Conservation (phyloP, 2,888 invertebrate genomes). For the Selenia dentaria region DNA sequence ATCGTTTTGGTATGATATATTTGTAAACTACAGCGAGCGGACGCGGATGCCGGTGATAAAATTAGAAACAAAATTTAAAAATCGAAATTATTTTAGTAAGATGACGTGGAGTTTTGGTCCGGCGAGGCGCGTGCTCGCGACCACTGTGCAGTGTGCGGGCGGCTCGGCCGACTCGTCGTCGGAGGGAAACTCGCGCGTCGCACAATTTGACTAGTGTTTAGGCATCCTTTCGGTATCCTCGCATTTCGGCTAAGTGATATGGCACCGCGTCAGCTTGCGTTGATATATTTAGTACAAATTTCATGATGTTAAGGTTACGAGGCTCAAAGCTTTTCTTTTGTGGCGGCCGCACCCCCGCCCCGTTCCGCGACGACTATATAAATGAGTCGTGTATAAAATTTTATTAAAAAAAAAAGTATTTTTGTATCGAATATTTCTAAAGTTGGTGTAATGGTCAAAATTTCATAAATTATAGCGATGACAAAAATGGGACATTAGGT, state of each 20-base stretch:
- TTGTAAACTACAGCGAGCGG: slow-evolving; percentile 80
- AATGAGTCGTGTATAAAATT: slow-evolving; percentile 83
- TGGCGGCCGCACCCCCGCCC: slow-evolving; percentile 64
- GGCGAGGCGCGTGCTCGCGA: slow-evolving; percentile 24
- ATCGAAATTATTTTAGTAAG: slow-evolving; percentile 77
- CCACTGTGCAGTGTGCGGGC: slow-evolving; percentile 40
- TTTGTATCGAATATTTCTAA: slow-evolving; percentile 86
- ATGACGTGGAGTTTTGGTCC: slow-evolving; percentile 47
- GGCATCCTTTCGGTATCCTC: slow-evolving; percentile 83
- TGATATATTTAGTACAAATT: slow-evolving; percentile 85
- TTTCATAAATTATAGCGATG: slow-evolving; percentile 84
- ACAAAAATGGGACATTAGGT: slow-evolving; percentile 79
- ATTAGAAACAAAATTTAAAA: slow-evolving; percentile 77
- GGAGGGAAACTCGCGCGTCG: slow-evolving; percentile 43
- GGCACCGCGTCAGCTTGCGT: slow-evolving; percentile 77
- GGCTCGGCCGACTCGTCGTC: slow-evolving; percentile 14
- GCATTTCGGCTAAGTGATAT: slow-evolving; percentile 83
- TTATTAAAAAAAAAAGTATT: slow-evolving; percentile 85
- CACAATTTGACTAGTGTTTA: slow-evolving; percentile 77
- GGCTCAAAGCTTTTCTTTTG: slow-evolving; percentile 84
- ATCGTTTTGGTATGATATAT: slow-evolving; percentile 73
- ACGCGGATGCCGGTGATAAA: slow-evolving; percentile 81
- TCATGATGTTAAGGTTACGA: slow-evolving; percentile 84
- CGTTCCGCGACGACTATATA: slow-evolving; percentile 59
- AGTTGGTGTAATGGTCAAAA: slow-evolving; percentile 86